Percentiles rank a stretch among this genome's conserved stretches.
These are phyloP conservation scores for Aphidoletes aphidimyza DNA, from an alignment of 2,888 invertebrate genomes.

Conservation along the genomic window DNA sequence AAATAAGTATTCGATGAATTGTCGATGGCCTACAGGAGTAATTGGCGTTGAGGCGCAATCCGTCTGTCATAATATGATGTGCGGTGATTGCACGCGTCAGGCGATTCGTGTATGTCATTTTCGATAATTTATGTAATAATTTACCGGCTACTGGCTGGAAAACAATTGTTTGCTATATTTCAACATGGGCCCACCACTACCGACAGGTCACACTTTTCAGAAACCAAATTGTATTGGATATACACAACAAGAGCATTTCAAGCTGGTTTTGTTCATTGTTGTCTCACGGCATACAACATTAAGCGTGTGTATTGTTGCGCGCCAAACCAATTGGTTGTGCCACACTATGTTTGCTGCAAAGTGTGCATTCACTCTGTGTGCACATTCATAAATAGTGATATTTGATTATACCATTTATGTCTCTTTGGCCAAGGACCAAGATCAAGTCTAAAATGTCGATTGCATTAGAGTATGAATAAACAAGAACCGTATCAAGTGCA, in stretches of 20 bases:
- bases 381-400: slow-evolving; percentile 47
- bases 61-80: not conserved
- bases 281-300: not conserved
- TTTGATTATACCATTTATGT: slow-evolving; percentile 51
- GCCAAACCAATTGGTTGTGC: not conserved
- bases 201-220: not conserved
- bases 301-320: not conserved
- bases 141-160: not conserved
- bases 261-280: not conserved
- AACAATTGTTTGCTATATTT: not conserved
- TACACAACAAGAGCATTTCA: not conserved
- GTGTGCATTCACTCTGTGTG: not conserved
- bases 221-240: not conserved
- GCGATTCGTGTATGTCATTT: slow-evolving; percentile 14
- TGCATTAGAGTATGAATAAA: slow-evolving; percentile 31
- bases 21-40: not conserved
- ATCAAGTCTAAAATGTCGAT: slow-evolving; percentile 43
- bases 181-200: not conserved
- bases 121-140: slow-evolving; percentile 27
- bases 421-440: slow-evolving; percentile 33
- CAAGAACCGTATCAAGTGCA: slow-evolving; percentile 36
- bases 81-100: not conserved
- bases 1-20: no score
- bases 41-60: not conserved
- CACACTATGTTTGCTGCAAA: not conserved